Evolutionary conservation across 53 echinoderm and acorn worm genomes (phyloP).

Genomic region (Patiria pectinifera): DNA sequence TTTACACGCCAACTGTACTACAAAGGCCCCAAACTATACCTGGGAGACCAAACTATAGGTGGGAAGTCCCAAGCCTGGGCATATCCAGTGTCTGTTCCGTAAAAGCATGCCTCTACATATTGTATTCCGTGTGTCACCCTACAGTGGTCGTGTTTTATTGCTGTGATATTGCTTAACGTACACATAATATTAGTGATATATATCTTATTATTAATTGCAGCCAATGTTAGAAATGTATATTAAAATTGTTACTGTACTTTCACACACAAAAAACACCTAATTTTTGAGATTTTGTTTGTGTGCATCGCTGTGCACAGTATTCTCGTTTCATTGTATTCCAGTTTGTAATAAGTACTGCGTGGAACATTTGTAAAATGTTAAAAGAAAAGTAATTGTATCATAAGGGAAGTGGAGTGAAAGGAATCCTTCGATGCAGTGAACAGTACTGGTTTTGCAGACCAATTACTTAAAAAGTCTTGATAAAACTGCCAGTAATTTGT

Average conservation of each 20-base stretch:
- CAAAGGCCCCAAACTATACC: too few relatives aligned
- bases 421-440: too few relatives aligned
- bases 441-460: too few relatives aligned
- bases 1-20: neutral
- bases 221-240: neutral
- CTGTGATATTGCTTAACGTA: neutral
- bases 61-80: too few relatives aligned
- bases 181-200: conserved; percentile 1
- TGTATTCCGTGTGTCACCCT: neutral
- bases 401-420: too few relatives aligned
- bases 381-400: neutral
- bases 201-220: neutral
- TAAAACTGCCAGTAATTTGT: too few relatives aligned
- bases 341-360: neutral
- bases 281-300: neutral
- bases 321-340: neutral
- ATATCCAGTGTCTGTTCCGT: too few relatives aligned
- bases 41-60: too few relatives aligned
- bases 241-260: neutral
- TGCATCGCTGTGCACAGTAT: neutral
- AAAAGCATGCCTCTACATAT: neutral
- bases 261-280: neutral
- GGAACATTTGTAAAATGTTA: neutral
- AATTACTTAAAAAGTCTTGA: too few relatives aligned
- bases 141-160: neutral